phyloP scores from a whole-genome alignment of 2,888 invertebrate genomes.

The Galeopsomyia nigrocyanea region DNA sequence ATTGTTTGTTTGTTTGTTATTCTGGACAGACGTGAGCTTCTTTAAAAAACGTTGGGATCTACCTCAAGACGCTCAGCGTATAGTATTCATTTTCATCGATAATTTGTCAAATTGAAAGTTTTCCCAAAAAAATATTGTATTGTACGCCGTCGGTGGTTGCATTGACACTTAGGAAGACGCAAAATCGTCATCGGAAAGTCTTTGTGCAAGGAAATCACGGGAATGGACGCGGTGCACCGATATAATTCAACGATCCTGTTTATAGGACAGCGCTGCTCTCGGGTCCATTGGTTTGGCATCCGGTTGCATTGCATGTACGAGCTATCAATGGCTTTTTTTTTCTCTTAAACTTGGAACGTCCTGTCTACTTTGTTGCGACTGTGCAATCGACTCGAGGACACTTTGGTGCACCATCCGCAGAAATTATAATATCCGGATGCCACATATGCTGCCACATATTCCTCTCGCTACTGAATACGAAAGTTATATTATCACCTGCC shows the following conservation, averaged over 20 bases:
- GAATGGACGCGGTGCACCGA: constrained; percentile 31
- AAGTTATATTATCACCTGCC: constrained; percentile 41
- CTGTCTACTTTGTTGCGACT: constrained; percentile 38
- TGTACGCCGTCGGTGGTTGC: constrained; percentile 33
- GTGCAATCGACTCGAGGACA: constrained; percentile 52
- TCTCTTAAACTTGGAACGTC: background rate
- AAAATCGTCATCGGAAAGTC: constrained; percentile 34
- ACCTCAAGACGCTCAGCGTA: background rate
- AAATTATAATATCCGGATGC: constrained; percentile 8
- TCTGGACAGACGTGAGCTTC: constrained; percentile 14
- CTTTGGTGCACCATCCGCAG: constrained; percentile 52
- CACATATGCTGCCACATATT: background rate
- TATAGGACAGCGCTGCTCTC: constrained; percentile 23
- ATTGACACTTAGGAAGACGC: constrained; percentile 38
- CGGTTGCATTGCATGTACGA: constrained; percentile 1
- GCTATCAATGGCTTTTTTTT: no score
- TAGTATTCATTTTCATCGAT: background rate
- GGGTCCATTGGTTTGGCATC: constrained; percentile 15
- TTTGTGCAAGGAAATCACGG: constrained; percentile 51
- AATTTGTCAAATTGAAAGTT: background rate
- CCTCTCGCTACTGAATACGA: background rate
- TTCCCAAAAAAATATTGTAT: constrained; percentile 8
- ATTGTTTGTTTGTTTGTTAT: constrained; percentile 7
- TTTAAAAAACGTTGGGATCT: background rate
- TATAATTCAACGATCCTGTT: constrained; percentile 34